These are phyloP conservation scores for Laticauda laticaudata DNA, from an alignment of 2,113 vertebrate species.

Conservation along the genomic window DNA sequence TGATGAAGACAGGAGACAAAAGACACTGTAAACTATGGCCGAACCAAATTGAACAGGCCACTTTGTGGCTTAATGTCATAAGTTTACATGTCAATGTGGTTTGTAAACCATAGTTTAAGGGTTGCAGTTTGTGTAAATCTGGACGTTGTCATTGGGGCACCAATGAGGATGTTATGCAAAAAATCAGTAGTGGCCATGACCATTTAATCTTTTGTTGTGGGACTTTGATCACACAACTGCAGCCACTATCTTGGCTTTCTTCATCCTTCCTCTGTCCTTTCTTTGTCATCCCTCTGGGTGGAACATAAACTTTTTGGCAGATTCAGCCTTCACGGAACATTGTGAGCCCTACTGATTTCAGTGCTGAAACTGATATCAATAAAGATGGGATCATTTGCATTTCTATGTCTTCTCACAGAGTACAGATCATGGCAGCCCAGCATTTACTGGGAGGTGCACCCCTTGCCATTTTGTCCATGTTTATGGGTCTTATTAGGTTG, in stretches of 20 bases:
- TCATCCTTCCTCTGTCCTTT: background rate
- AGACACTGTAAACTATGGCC: background rate
- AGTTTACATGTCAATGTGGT: background rate
- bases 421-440: background rate
- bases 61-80: background rate
- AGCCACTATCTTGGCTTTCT: background rate
- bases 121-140: background rate
- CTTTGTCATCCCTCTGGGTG: background rate
- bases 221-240: background rate
- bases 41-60: background rate
- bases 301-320: background rate
- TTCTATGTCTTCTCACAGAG: background rate
- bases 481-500: background rate
- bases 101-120: background rate
- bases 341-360: background rate
- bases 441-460: background rate
- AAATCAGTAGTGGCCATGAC: background rate
- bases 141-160: background rate
- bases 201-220: background rate
- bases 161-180: background rate
- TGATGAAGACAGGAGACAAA: background rate
- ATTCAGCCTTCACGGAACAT: background rate
- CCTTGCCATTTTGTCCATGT: background rate
- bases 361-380: background rate
- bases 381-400: background rate